Evolutionary conservation across 2,797 vertebrate species (phyloP).

Genomic region (Carcharodon carcharias): DNA sequence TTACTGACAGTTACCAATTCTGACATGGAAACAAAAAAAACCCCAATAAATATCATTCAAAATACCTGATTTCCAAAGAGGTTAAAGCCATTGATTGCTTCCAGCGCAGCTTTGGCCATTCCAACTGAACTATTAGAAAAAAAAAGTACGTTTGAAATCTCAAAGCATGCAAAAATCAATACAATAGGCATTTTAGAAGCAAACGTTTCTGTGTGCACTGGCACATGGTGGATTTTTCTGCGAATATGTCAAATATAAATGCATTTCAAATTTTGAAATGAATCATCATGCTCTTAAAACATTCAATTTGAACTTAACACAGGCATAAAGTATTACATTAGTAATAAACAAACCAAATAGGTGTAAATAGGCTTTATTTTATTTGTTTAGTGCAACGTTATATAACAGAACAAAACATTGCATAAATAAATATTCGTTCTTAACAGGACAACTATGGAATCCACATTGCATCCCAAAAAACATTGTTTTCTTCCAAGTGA

Average conservation of each 20-base stretch:
- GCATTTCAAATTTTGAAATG: not conserved
- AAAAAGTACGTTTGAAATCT: conserved; percentile 8
- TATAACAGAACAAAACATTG: not conserved
- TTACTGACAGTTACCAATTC: not conserved
- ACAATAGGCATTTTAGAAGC: not conserved
- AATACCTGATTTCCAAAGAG: conserved; percentile 97
- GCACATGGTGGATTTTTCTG: not conserved
- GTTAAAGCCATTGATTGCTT: conserved; percentile 98
- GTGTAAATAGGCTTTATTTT: not conserved
- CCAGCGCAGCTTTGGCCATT: conserved; percentile 90
- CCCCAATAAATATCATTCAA: not conserved
- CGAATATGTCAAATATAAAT: not conserved
- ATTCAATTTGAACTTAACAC: not conserved
- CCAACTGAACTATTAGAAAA: conserved; percentile 77
- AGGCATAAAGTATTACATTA: not conserved
- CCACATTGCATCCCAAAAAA: too few species aligned
- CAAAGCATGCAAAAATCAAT: not conserved
- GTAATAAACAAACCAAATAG: not conserved
- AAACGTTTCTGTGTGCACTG: not conserved
- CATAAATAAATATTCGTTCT: not conserved
- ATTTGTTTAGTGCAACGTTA: not conserved
- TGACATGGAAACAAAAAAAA: not conserved
- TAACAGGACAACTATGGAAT: not conserved
- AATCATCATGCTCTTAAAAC: not conserved
- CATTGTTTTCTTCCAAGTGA: not conserved